Conservation (phyloP, 1,140 invertebrate genomes). For the Drosophila lowei region DNA sequence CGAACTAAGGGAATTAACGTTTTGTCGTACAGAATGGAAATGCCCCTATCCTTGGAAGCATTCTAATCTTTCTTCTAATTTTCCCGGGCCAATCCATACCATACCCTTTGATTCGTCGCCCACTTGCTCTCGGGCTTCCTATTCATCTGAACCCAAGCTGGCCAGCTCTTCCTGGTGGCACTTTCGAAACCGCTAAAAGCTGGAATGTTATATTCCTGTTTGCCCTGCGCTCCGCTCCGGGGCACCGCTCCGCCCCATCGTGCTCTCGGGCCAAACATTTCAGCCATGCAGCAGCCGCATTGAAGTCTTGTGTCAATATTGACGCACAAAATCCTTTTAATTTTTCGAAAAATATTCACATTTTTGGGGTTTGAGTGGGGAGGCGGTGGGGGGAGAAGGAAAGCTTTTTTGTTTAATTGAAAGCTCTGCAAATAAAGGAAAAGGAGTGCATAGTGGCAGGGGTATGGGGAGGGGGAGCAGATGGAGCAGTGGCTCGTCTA, state of each 20-base stretch:
- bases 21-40: too few relatives aligned
- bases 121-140: not conserved
- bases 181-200: conserved; percentile 16
- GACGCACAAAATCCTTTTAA: conserved; percentile 75
- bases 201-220: conserved; percentile 41
- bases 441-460: not conserved
- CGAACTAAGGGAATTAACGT: too few relatives aligned
- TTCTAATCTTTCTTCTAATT: too few relatives aligned
- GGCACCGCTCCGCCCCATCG: conserved; percentile 10
- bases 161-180: not conserved
- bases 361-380: conserved; percentile 19
- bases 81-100: too few relatives aligned
- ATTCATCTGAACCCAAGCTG: not conserved
- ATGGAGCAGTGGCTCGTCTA: conserved; percentile 32
- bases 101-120: too few relatives aligned
- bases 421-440: conserved; percentile 54
- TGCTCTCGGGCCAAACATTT: conserved; percentile 24
- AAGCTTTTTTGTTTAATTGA: conserved; percentile 68
- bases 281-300: conserved; percentile 23
- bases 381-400: not conserved
- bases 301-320: conserved; percentile 79
- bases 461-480: not conserved
- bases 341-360: conserved; percentile 68
- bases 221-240: conserved; percentile 25
- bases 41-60: too few relatives aligned